These are phyloP conservation scores for Neogobius melanostomus DNA, from an alignment of 2,113 vertebrate species.

Conservation along the genomic window DNA sequence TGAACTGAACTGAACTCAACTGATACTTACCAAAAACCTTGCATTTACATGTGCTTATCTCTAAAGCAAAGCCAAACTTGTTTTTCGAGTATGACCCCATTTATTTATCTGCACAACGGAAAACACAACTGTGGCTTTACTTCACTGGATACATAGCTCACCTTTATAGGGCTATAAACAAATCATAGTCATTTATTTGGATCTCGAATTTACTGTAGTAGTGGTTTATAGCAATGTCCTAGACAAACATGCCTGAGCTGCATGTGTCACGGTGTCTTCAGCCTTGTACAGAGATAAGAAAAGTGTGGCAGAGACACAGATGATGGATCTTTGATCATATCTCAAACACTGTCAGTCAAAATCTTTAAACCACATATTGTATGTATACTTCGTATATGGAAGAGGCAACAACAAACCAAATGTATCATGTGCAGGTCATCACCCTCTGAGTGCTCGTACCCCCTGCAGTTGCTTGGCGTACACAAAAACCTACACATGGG, in stretches of 20 bases:
- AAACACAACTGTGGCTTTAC: background rate
- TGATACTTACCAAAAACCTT: background rate
- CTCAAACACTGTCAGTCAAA: background rate
- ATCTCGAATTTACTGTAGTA: background rate
- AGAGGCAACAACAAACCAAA: background rate
- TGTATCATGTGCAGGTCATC: slow-evolving; percentile 34
- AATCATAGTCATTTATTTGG: background rate
- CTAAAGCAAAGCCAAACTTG: background rate
- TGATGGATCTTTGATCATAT: slow-evolving; percentile 9
- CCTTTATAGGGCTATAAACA: background rate
- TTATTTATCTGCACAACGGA: background rate
- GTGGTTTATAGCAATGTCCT: background rate
- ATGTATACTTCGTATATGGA: no score
- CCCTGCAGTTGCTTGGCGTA: slow-evolving; percentile 14
- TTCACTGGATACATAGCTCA: background rate
- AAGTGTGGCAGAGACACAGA: background rate
- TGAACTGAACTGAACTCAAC: no score
- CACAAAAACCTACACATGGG: slow-evolving; percentile 22
- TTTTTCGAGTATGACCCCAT: background rate
- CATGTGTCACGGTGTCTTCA: slow-evolving; percentile 5
- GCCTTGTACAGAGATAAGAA: slow-evolving; percentile 22
- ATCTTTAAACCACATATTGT: background rate
- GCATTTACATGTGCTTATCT: background rate
- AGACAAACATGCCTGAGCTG: background rate
- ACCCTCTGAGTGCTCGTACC: background rate